Conservation (phyloP, 2,888 invertebrate genomes). For the Lathronympha strigana region DNA sequence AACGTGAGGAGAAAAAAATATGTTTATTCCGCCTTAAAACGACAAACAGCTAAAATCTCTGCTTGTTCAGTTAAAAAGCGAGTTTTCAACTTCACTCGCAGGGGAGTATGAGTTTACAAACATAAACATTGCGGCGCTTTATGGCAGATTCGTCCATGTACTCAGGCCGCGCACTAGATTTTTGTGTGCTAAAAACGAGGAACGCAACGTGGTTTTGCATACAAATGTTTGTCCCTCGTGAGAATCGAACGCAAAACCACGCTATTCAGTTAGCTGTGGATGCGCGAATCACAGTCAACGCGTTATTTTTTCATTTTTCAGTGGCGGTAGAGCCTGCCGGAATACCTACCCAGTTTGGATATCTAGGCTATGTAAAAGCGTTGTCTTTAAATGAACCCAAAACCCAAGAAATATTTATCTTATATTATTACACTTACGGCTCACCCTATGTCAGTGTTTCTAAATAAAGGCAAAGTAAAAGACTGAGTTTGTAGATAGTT, state of each 20-base stretch:
- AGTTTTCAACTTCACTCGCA: constrained; percentile 16
- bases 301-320: background rate
- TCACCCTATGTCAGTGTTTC: background rate
- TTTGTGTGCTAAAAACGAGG: constrained; percentile 29
- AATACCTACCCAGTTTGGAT: background rate
- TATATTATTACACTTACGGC: background rate
- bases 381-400: too few species aligned
- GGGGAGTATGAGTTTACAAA: constrained; percentile 26
- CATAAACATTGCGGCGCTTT: constrained; percentile 29
- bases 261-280: constrained; percentile 32
- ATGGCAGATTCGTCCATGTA: constrained; percentile 13
- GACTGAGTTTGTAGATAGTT: background rate
- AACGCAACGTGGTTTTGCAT: constrained; percentile 32
- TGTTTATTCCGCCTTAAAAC: constrained; percentile 9
- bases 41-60: constrained; percentile 18
- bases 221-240: constrained; percentile 35
- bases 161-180: constrained; percentile 34
- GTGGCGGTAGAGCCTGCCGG: background rate
- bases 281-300: constrained; percentile 10
- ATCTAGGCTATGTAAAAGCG: too few species aligned
- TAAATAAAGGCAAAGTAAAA: background rate
- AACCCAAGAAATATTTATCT: too few species aligned
- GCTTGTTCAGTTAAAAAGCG: constrained; percentile 14
- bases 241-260: constrained; percentile 24
- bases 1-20: background rate